A percentile compares a stretch with the other conserved stretches of the same genome.
These are phyloP conservation scores for Gymnoscopelus braueri DNA, from an alignment of 2,797 vertebrate species.

Conservation along the genomic window DNA sequence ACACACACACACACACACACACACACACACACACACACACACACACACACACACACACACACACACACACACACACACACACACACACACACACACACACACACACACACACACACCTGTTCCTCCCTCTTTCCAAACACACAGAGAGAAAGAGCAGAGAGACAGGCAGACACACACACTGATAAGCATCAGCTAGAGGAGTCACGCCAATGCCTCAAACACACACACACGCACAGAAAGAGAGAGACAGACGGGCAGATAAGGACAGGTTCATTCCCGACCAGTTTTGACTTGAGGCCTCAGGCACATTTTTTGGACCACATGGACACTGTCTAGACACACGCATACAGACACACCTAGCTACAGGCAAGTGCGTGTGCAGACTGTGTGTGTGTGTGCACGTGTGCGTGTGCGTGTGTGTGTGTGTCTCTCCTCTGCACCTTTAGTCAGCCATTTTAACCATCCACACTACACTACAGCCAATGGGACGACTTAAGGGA, in stretches of 20 bases:
- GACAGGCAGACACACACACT: conserved; percentile 60
- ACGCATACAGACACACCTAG: conserved; percentile 43
- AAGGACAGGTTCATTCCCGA: conserved; percentile 68
- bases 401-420: conserved; percentile 30
- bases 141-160: conserved; percentile 60
- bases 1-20: conserved; percentile 9
- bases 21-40: conserved; percentile 22
- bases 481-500: conserved; percentile 21
- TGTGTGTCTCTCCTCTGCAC: conserved; percentile 50
- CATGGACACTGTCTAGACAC: conserved; percentile 78
- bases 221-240: conserved; percentile 11
- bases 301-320: conserved; percentile 71
- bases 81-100: conserved; percentile 24
- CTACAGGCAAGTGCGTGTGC: not conserved
- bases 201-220: conserved; percentile 57
- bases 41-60: conserved; percentile 20
- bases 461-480: conserved; percentile 47
- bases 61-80: not conserved
- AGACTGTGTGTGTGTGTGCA: conserved; percentile 43
- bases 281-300: conserved; percentile 72
- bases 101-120: conserved; percentile 51
- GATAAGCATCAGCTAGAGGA: conserved; percentile 72
- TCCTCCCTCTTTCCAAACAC: conserved; percentile 64
- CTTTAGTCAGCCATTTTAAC: conserved; percentile 72
- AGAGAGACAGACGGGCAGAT: conserved; percentile 33